Evolutionary conservation across 1,140 invertebrate species (phyloP), one percentile per base, ranked within the genome.

Genomic region (Archivesica marissinica): DNA sequence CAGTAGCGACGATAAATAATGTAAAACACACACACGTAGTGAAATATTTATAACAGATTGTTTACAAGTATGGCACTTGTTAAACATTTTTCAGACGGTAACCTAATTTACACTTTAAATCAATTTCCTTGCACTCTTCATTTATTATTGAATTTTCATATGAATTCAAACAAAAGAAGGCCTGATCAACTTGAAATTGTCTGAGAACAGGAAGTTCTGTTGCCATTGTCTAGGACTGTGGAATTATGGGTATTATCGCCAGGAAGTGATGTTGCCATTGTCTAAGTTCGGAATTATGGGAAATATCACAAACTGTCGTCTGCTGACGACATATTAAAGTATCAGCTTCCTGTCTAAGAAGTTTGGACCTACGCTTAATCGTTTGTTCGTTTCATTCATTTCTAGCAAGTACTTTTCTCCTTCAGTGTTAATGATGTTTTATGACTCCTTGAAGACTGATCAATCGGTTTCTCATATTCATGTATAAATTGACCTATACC

Each of bases 221-320:
- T 61, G 20, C 80, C 52, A 47, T 74, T 61, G 52, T 74, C 64
- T 70, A 44, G 50, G 33, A 61, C 28, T 20, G 23, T 20, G 38
- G 80, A 74, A 83, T 74, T 74, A 74, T 74, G 80, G 70, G 80
- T 56, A 72, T 59, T 83, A 61, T 68, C 78, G 13, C 59, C 76
- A 81, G 78, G 64, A 81, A 68, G 78, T 52, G 39, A 61, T 81
- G 78, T 52, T 68, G 15, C 64, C 30, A 38, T 66, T 52, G 44
- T 68, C 64, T 66, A 39, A 38, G 39, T 35, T 61, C 17, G n/a
- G 78, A 68, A 70, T 68, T 68, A 68, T 68, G 78, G 64, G 78
- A 68, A 81, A 50, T 70, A 52, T 68, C 78, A 44, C 68, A 41
- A 50, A 66, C 61, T 72, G 54, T 39, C 20, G 47, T 75, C 54